Percentiles rank a stretch among this genome's conserved stretches.
Conservation (phyloP, 1,140 invertebrate genomes). For the Bilobella aurantiaca region DNA sequence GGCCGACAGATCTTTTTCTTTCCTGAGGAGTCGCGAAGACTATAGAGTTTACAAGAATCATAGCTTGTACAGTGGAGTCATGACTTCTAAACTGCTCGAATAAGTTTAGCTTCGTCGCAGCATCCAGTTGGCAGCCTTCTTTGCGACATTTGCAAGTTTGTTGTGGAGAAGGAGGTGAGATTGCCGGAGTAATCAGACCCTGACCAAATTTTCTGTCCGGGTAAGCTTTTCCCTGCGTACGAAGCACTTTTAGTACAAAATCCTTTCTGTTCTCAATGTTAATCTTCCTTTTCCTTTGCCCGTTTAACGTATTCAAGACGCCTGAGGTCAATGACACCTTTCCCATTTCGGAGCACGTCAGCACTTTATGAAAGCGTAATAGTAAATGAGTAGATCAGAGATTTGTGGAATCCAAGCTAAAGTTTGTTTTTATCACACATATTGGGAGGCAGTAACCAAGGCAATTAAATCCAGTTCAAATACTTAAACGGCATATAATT, state of each 20-base stretch:
- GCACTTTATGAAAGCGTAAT: too few species aligned
- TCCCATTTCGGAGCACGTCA: too few species aligned
- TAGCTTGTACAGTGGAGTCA: background rate
- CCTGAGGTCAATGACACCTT: too few species aligned
- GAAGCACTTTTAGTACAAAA: background rate
- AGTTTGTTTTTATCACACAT: too few species aligned
- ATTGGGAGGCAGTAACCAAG: too few species aligned
- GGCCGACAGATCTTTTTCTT: background rate
- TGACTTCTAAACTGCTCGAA: background rate
- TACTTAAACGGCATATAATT: too few species aligned
- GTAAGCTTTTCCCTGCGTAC: background rate
- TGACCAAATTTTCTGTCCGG: background rate
- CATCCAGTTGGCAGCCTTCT: background rate
- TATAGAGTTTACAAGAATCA: background rate
- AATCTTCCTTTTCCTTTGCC: too few species aligned
- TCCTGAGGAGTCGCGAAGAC: background rate
- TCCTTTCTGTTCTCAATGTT: too few species aligned
- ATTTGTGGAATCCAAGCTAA: too few species aligned
- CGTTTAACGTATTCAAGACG: too few species aligned
- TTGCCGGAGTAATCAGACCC: background rate
- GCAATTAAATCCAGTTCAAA: too few species aligned
- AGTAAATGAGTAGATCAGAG: too few species aligned
- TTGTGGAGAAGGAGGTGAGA: background rate
- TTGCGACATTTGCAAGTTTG: background rate
- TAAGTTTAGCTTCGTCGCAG: background rate